Base-by-base conservation (phyloP, 2,888 invertebrate species). In the Acronicta psi region DNA sequence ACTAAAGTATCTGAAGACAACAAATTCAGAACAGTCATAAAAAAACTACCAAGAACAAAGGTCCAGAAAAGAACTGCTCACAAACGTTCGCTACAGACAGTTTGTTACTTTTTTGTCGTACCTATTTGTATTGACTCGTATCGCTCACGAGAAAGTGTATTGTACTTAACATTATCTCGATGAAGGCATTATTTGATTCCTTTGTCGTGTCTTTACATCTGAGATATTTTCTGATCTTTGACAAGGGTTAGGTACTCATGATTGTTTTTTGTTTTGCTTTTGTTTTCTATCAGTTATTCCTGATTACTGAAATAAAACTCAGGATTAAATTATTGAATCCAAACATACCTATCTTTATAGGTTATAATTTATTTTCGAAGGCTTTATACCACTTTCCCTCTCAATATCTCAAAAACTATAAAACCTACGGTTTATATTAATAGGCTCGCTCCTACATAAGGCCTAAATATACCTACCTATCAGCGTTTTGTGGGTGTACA, bases 121-220 rank as follows among this genome's bases (percentile, higher is more conserved):
- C n/a, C n/a, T n/a, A 36, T 53, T 67, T 64, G 36, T 71, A 51
- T 51, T 58, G 64, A 58, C 67, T 65, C 17, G 40, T 29, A 71
- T 67, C 31, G 66, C 53, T 70, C 53, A 63, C 52, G 25, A 50
- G 38, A 38, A 43, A 60, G 44, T 60, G 40, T 60, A 43, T 17
- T 60, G 42, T 59, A 67, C 55, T 60, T 37, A 53, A 60, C 50
- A 53, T 54, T 60, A 61, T 57, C 53, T 42, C 37, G 53, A 59
- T 65, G 53, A 54, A 65, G 66, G 59, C 71, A 53, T 50, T 59
- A 59, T 50, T 65, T 52, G 42, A 50, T 71, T 58, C 44, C 31
- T 51, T 67, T 58, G 52, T 65, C 18, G 46, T 46, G 11, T 59
- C 25, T 41, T 25, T 52, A 36, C 7, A 38, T 43, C 8, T 51